Conservation (phyloP, 92 coral and sea anemone genomes). For the Porites divaricata region DNA sequence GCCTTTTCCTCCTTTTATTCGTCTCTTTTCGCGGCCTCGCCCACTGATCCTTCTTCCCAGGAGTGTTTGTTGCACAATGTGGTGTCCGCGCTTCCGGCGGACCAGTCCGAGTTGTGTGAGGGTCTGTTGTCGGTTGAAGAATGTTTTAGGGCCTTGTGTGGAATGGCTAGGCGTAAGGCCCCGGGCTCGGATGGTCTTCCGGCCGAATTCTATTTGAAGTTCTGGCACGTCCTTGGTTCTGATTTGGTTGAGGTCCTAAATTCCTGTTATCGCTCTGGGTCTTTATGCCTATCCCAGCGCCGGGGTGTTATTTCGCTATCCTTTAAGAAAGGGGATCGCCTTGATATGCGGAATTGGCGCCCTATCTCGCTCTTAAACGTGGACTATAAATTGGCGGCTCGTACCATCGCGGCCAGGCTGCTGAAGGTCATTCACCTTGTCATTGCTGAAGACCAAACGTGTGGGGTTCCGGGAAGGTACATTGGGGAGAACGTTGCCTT, state of each 20-base stretch:
- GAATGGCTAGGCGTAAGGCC: constrained; percentile 47
- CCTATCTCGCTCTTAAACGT: constrained; percentile 61
- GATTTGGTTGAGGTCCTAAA: constrained; percentile 55
- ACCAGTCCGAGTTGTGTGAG: constrained; percentile 39
- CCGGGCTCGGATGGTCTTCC: constrained; percentile 69
- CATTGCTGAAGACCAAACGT: constrained; percentile 31
- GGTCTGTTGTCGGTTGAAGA: constrained; percentile 47
- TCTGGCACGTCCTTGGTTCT: constrained; percentile 53
- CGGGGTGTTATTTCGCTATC: constrained; percentile 37
- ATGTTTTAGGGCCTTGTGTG: constrained; percentile 38
- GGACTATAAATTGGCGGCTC: constrained; percentile 46
- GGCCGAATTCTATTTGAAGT: constrained; percentile 47
- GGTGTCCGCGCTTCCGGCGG: neutral
- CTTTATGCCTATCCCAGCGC: constrained; percentile 34
- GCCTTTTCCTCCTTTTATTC: constrained; percentile 22
- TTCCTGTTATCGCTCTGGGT: constrained; percentile 1
- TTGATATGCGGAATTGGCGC: constrained; percentile 48
- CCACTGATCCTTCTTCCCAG: constrained; percentile 13
- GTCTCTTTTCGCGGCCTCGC: neutral
- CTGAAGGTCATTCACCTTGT: constrained; percentile 26
- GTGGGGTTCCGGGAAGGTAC: constrained; percentile 51
- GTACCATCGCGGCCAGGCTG: constrained; percentile 26
- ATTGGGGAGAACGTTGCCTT: constrained; percentile 45
- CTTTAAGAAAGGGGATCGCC: constrained; percentile 53
- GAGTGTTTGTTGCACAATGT: constrained; percentile 12